A percentile compares a stretch with the other conserved stretches of the same genome.
Evolutionary conservation across 2,888 invertebrate genomes (phyloP).

Genomic region (Diaphora mendica): DNA sequence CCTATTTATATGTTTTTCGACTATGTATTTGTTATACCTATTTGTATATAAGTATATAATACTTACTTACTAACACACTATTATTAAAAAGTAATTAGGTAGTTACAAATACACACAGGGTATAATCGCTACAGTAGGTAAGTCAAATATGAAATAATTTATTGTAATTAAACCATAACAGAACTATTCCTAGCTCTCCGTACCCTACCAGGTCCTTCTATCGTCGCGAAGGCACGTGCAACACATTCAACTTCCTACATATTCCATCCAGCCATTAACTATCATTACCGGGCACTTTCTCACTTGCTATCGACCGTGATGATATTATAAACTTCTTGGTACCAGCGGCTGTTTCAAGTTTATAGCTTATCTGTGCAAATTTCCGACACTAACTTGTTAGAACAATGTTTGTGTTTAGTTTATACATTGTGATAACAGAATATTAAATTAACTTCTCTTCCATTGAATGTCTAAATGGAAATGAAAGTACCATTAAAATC

Average conservation of each 20-base stretch:
- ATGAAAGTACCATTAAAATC: too few species aligned
- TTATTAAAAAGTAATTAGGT: too few species aligned
- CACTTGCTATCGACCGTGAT: constrained; percentile 28
- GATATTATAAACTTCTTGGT: constrained; percentile 42
- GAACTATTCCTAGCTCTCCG: not conserved
- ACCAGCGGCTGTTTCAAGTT: constrained; percentile 6
- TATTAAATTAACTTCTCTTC: not conserved
- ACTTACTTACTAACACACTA: too few species aligned
- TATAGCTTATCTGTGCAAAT: constrained; percentile 14
- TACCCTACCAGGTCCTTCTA: not conserved
- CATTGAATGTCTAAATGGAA: too few species aligned
- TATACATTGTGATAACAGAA: not conserved
- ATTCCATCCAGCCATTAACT: constrained; percentile 36
- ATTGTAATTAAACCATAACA: not conserved
- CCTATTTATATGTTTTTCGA: too few species aligned
- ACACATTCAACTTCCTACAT: constrained; percentile 24
- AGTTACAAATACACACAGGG: too few species aligned
- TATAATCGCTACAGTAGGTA: not conserved
- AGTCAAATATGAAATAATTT: not conserved
- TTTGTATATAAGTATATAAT: too few species aligned
- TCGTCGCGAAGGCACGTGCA: constrained; percentile 13
- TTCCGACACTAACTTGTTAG: constrained; percentile 4
- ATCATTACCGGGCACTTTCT: constrained; percentile 36
- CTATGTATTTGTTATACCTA: too few species aligned
- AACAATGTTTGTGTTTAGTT: constrained; percentile 12